Evolutionary conservation across 2,888 invertebrate genomes (phyloP).

Genomic region (Julus scandinavius): DNA sequence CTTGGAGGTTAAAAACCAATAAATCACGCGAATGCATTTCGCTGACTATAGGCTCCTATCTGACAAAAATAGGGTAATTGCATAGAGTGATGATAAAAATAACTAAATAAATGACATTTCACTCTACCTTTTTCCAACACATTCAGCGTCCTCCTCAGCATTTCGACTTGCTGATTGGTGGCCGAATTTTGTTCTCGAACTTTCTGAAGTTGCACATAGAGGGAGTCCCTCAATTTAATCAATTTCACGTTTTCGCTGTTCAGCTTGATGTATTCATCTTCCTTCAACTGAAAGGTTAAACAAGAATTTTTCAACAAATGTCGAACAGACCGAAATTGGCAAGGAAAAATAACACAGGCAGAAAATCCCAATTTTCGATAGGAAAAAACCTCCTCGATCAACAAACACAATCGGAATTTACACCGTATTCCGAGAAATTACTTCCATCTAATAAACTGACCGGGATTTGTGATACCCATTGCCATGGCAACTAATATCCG

Average conservation of each 20-base stretch:
- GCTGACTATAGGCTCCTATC: too few species aligned
- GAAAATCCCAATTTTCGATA: neutral
- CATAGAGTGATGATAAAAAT: neutral
- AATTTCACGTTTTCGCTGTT: constrained; percentile 47
- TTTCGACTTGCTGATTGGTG: neutral
- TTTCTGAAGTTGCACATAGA: constrained; percentile 44
- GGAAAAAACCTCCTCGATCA: neutral
- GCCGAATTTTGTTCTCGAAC: constrained; percentile 39
- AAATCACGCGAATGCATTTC: too few species aligned
- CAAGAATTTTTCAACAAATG: neutral
- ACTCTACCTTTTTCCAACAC: constrained; percentile 52
- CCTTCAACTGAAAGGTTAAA: constrained; percentile 41
- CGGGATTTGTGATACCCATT: neutral
- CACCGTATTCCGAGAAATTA: neutral
- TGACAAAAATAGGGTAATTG: too few species aligned
- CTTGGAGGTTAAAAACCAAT: too few species aligned
- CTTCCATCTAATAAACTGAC: neutral
- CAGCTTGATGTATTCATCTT: constrained; percentile 29
- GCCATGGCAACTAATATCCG: neutral
- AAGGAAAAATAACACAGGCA: neutral
- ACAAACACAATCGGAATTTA: neutral
- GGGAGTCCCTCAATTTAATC: constrained; percentile 42
- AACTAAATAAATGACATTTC: neutral
- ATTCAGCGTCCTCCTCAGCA: neutral
- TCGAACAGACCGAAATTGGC: neutral